Percentiles rank a stretch among this genome's conserved stretches.
These are phyloP conservation scores for Pontoporia blainvillei DNA, from an alignment of 2,113 vertebrate species.

Conservation along the genomic window DNA sequence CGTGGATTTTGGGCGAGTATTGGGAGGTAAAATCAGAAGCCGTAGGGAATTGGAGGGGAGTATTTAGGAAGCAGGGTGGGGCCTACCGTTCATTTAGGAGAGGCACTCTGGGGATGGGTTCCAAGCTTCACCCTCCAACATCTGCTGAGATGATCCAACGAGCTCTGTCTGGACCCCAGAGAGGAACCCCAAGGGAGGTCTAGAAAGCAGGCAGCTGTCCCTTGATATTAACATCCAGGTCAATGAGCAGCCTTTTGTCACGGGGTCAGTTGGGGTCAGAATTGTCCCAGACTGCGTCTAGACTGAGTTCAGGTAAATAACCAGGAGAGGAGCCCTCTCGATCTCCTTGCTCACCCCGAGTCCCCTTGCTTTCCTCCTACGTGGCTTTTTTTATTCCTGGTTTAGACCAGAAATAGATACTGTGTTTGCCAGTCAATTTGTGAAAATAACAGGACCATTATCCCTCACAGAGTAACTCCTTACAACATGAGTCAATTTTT, in stretches of 20 bases:
- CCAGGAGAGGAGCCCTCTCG: neutral
- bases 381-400: neutral
- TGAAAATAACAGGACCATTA: slow-evolving; percentile 19
- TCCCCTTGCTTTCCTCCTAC: neutral
- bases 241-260: neutral
- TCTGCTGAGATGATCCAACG: neutral
- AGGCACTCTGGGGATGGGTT: accelerated
- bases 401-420: slow-evolving; percentile 32
- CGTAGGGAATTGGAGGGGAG: neutral
- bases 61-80: neutral
- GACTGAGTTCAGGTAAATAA: neutral
- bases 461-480: slow-evolving; percentile 15
- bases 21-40: neutral
- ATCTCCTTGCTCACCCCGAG: neutral
- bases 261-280: neutral
- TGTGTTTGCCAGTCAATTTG: neutral
- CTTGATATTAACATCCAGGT: neutral
- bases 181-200: neutral
- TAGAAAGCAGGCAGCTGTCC: neutral
- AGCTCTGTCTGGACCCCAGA: neutral
- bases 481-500: neutral
- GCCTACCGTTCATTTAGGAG: neutral
- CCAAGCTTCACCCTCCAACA: neutral
- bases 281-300: neutral
- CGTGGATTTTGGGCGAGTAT: neutral